Evolutionary conservation across 2,797 vertebrate species (phyloP), one percentile per base, ranked within the genome.

Genomic region (Microcaecilia unicolor): DNA sequence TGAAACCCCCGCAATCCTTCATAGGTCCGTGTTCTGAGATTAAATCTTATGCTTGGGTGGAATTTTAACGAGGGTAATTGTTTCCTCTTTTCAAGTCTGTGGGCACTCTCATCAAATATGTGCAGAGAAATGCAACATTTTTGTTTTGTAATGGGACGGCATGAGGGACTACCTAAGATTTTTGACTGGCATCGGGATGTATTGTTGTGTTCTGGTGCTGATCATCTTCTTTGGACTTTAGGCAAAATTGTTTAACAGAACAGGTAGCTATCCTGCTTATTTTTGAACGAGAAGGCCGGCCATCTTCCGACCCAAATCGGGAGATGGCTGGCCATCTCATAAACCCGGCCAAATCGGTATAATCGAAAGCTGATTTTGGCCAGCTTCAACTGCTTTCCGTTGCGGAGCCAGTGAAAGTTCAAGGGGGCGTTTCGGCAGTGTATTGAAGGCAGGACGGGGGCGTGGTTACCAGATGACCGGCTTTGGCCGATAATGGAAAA

Each of bases 41-140:
- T 60, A 61, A 58, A 67, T 71, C 58, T 71, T 53, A 46, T 47
- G 40, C 51, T 66, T 59, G 65, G 60, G 58, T 67, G 67, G 58
- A 69, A 53, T 53, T 61, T 58, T 63, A 50, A 49, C 54, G 52
- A 58, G 61, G 52, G 63, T 64, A 72, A 67, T 67, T 70, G 58
- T 66, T 74, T 80, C 59, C 73, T 75, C 57, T 71, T 63, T 52
- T 49, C 29, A 50, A 48, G 57, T 61, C 48, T 64, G 57, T 45
- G 46, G 60, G 54, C 57, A 24, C 64, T 35, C 2, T 61, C 58
- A 71, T 67, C 60, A 72, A 48, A 76, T 67, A 41, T 41, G 21
- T 29, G 34, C 51, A 48, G 51, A 59, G 68, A 70, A 70, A 68
- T 69, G 16, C 65, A 41, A 37, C 31, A 57, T 76, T 68, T 64